Evolutionary conservation across 2,113 vertebrate genomes (phyloP), one percentile per base, ranked within the genome.

Genomic region (Oncorhynchus nerka): DNA sequence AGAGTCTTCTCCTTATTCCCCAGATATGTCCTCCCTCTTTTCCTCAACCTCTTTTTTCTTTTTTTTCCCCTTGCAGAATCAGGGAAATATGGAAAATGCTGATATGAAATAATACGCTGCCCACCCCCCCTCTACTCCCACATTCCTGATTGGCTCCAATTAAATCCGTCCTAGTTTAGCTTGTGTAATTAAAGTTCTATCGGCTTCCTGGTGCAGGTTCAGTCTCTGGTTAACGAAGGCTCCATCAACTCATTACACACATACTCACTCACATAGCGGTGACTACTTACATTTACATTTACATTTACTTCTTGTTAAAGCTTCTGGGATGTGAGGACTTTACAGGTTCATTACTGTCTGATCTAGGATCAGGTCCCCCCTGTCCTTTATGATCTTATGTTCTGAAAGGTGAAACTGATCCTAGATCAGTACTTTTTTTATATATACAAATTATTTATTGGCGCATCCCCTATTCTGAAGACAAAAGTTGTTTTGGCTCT

Each of bases 141-240:
- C 79, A 77, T 83, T 82, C 69, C 80, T 81, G 8, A 22, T 79
- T 83, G 85, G 73, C 79, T 85, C 80, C 84, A 84, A 83, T 86
- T 90, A 90, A 89, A 88, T 73, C 24, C 57, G 70, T 68, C 73
- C 76, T 74, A 71, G 79, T 78, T 87, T 26, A 68, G 83, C 78
- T 85, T 84, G 78, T 76, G 51, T 86, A 88, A 84, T 88, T 80
- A 81, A 85, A 70, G 75, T 79, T 82, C 45, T 77, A 79, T 84
- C 64, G 34, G 75, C 85, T 88, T 88, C 84, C 87, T 86, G 84
- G 49, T 74, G 78, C 75, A 82, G 73, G 83, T 84, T 90, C 80
- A 88, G 55, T n/a, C 75, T 87, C 76, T 87, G 89, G 85, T 86
- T 91, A 89, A 91, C 89, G 83, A 90, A 86, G 84, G 81, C 0